Percentiles rank a stretch among this genome's conserved stretches.
These are phyloP conservation scores for Erythrocebus patas DNA, from an alignment of 2,113 vertebrate species.

Conservation along the genomic window DNA sequence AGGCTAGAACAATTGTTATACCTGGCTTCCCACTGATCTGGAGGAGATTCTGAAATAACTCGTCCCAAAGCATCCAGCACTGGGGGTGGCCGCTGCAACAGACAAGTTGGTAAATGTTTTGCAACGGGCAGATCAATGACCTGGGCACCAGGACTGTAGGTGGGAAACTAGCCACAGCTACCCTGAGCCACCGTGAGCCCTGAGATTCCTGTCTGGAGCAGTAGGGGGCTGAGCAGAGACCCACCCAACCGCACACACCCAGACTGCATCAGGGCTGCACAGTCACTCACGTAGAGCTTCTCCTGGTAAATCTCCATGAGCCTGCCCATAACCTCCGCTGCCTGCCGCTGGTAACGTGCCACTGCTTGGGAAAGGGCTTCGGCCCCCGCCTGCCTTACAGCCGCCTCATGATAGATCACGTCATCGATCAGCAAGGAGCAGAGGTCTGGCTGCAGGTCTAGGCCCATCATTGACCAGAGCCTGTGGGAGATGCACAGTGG, in stretches of 20 bases:
- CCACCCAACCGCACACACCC: background rate
- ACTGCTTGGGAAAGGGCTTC: constrained; percentile 94
- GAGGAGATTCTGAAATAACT: constrained; percentile 96
- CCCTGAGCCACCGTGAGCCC: background rate
- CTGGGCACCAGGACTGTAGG: background rate
- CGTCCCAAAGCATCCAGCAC: constrained; percentile 96
- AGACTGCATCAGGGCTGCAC: background rate
- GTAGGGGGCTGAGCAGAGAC: background rate
- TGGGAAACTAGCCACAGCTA: background rate
- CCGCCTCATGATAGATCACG: constrained; percentile 94
- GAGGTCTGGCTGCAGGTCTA: constrained; percentile 93
- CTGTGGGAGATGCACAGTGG: constrained; percentile 75
- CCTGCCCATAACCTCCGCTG: constrained; percentile 89
- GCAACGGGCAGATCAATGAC: background rate
- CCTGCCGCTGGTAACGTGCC: constrained; percentile 89
- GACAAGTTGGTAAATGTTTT: background rate
- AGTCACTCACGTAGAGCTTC: constrained; percentile 94
- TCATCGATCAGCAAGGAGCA: constrained; percentile 94
- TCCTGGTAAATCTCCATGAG: constrained; percentile 96
- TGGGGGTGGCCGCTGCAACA: constrained; percentile 92
- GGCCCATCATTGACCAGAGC: constrained; percentile 90
- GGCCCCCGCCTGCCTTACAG: constrained; percentile 91
- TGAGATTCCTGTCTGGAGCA: background rate
- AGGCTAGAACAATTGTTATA: constrained; percentile 66
- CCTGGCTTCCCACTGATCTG: constrained; percentile 99